Evolutionary conservation across 2,113 vertebrate species (phyloP).

Genomic region (Mola mola): DNA sequence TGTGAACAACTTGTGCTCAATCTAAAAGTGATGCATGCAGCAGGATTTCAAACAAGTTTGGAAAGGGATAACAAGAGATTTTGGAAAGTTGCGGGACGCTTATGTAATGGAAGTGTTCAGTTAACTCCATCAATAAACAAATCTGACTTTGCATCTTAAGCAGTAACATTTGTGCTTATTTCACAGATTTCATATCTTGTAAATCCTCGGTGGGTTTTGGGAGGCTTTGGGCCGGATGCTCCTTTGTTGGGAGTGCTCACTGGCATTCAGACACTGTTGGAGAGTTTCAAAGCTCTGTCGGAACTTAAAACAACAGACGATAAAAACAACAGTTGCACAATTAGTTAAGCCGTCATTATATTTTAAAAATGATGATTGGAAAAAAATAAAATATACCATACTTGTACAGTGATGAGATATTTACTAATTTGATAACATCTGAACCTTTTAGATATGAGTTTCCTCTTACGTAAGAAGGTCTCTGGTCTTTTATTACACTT

Average conservation of each 20-base stretch:
- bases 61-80: too few relatives aligned
- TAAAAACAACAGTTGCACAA: too few relatives aligned
- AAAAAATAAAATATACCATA: too few relatives aligned
- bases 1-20: too few relatives aligned
- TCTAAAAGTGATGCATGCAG: too few relatives aligned
- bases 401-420: neutral
- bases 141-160: slow-evolving; percentile 38
- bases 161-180: slow-evolving; percentile 40
- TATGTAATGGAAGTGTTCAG: neutral
- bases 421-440: neutral
- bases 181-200: slow-evolving; percentile 25
- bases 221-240: slow-evolving; percentile 35
- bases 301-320: too few relatives aligned
- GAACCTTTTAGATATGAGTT: neutral
- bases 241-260: slow-evolving; percentile 34
- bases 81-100: neutral
- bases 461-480: too few relatives aligned
- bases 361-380: too few relatives aligned
- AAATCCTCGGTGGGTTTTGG: slow-evolving; percentile 34
- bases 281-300: slow-evolving; percentile 38
- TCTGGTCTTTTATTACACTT: too few relatives aligned
- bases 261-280: slow-evolving; percentile 44
- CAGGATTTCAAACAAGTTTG: too few relatives aligned
- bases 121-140: slow-evolving; percentile 11
- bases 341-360: too few relatives aligned